A percentile compares a stretch with the other conserved stretches of the same genome.
Evolutionary conservation across 2,888 invertebrate species (phyloP).

Genomic region (Trileptium ribeirensis): DNA sequence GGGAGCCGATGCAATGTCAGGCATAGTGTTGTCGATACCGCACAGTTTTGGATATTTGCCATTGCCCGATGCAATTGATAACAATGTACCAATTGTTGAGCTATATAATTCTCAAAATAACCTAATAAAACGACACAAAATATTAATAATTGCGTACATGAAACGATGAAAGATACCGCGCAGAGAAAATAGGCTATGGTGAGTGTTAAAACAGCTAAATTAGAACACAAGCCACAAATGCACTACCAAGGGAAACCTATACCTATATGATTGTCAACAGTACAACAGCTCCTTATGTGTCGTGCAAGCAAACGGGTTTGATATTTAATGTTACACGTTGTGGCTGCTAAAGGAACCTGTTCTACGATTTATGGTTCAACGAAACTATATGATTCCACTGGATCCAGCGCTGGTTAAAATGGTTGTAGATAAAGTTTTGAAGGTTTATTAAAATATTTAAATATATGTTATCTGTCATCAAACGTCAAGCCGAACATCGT

Average conservation of each 20-base stretch:
- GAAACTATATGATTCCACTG: background rate
- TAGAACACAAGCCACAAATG: too few relatives aligned
- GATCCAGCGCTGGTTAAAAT: background rate
- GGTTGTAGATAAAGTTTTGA: background rate
- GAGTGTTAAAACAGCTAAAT: too few relatives aligned
- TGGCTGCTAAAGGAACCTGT: background rate
- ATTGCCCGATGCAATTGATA: background rate
- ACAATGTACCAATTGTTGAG: background rate
- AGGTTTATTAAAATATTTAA: too few relatives aligned
- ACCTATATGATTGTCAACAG: constrained; percentile 16
- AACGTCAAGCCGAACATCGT: too few relatives aligned
- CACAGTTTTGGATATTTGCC: background rate
- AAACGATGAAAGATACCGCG: too few relatives aligned
- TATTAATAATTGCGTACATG: too few relatives aligned
- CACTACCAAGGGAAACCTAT: background rate
- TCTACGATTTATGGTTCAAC: background rate
- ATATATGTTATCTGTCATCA: too few relatives aligned
- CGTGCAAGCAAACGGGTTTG: background rate
- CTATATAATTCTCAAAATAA: background rate
- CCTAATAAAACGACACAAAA: background rate
- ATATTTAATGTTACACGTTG: background rate
- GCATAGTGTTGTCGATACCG: background rate
- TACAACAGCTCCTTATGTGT: background rate
- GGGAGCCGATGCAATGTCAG: background rate
- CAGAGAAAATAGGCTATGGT: too few relatives aligned